Evolutionary conservation across 2,113 vertebrate species (phyloP), one percentile per base, ranked within the genome.

Genomic region (Archocentrus centrarchus): DNA sequence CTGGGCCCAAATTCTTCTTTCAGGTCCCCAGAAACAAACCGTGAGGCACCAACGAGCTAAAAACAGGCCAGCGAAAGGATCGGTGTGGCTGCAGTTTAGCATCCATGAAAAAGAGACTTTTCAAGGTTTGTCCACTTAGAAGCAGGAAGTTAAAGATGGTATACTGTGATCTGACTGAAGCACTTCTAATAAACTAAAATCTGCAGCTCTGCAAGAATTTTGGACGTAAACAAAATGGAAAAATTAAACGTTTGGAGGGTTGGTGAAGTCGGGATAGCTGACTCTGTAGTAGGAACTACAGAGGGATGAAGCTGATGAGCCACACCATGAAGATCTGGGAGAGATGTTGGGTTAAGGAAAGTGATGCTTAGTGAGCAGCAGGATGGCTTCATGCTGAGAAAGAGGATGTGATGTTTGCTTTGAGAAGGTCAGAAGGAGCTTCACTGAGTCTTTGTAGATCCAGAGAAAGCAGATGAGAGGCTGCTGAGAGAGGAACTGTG

Each of bases 41-140:
- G 63, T 39, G n/a, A 9, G 41, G 41, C 41, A 10, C 39, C 2
- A 11, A 5, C 4, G 13, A 47, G 44, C 13, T 17, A 13, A 17
- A 70, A 30, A 24, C 44, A 70, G 44, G 30, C 27, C 5, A 44
- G 27, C 27, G 47, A 47, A 47, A 11, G 47, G 0, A 18, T 50
- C 14, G 15, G 14, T 6, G 15, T 17, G 47, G 47, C 50, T 53
- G 15, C 44, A 70, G 15, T 6, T 5, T 3, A 24, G 10, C 66
- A 50, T 22, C 0, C 22, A 7, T 4, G 64, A 4, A 47, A 18
- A 68, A 9, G 17, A 11, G 47, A 10, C 6, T 50, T 2, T 50
- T 50, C n/a, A 17, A 50, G 0, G 0, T 27, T 22, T 50, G 22
- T 3, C 39, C 30, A 24, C 37, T 4, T 44, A 44, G 41, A 7